These are phyloP conservation scores for Alligator sinensis DNA, from an alignment of 2,113 vertebrate genomes.

Conservation along the genomic window DNA sequence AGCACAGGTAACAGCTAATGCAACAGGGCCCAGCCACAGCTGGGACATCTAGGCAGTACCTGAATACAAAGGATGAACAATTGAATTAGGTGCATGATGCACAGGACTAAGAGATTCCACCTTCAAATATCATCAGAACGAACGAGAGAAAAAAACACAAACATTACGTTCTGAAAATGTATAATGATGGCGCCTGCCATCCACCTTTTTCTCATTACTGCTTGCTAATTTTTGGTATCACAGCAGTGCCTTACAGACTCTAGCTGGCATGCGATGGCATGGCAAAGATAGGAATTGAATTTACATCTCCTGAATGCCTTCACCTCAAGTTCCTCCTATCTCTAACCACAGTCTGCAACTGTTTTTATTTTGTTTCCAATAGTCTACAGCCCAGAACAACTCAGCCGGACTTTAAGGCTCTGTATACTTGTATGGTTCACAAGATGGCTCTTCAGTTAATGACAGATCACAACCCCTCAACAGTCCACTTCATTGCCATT, in stretches of 20 bases:
- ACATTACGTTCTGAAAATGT: no score
- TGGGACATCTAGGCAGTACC: neutral
- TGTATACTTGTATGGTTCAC: accelerated
- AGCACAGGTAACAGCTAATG: neutral
- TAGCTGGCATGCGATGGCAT: neutral
- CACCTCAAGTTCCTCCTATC: accelerated
- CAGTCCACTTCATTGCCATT: neutral
- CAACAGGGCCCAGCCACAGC: neutral
- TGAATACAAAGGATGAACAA: neutral
- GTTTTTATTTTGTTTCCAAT: neutral
- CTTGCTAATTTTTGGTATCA: neutral
- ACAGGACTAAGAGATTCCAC: neutral
- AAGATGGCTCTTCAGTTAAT: neutral
- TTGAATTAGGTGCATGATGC: neutral
- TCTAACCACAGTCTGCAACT: neutral
- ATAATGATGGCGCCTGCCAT: neutral
- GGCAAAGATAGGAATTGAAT: neutral
- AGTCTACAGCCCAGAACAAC: neutral
- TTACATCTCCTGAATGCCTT: neutral
- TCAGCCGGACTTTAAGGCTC: neutral
- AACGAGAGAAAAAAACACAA: neutral
- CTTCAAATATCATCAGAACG: neutral
- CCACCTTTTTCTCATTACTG: neutral
- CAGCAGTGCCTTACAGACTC: neutral
- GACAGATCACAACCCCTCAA: neutral